phyloP scores from a whole-genome alignment of 1,140 invertebrate genomes.

The Microvelia longipes region DNA sequence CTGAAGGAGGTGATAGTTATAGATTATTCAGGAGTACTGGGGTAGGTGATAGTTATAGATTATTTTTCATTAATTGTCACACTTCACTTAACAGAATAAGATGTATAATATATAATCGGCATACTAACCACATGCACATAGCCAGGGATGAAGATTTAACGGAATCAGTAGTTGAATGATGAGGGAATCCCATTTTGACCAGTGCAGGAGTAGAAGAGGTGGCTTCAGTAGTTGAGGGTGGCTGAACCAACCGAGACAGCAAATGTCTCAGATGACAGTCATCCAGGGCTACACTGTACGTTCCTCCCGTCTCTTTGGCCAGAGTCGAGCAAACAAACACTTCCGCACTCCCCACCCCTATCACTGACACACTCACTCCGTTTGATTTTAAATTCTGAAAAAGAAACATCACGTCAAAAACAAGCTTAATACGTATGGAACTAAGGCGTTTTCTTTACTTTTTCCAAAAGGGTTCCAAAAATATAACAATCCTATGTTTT shows the following conservation, averaged over 20 bases:
- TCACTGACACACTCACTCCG: conserved; percentile 52
- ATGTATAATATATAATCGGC: not conserved
- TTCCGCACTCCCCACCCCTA: conserved; percentile 80
- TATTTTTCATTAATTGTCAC: no score
- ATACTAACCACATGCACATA: conserved; percentile 69
- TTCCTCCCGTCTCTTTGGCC: conserved; percentile 66
- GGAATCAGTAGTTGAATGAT: conserved; percentile 38
- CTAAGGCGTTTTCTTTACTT: no score
- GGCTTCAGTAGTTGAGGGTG: conserved; percentile 57
- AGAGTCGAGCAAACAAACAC: conserved; percentile 75
- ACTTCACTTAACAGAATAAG: no score
- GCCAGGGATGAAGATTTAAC: conserved; percentile 48
- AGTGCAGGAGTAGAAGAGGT: conserved; percentile 48
- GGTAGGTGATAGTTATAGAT: no score
- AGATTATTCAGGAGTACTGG: no score
- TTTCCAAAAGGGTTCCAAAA: no score
- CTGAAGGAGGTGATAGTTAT: no score
- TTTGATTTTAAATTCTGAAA: conserved; percentile 49
- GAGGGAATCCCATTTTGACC: conserved; percentile 87
- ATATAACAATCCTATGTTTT: no score
- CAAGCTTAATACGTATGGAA: no score
- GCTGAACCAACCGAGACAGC: conserved; percentile 42
- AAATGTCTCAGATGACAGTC: conserved; percentile 67
- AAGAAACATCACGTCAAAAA: no score
- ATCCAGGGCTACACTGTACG: conserved; percentile 77